A percentile compares a stretch with the other conserved stretches of the same genome.
phyloP scores from a whole-genome alignment of 2,797 vertebrate species.

The Merluccius polli region DNA sequence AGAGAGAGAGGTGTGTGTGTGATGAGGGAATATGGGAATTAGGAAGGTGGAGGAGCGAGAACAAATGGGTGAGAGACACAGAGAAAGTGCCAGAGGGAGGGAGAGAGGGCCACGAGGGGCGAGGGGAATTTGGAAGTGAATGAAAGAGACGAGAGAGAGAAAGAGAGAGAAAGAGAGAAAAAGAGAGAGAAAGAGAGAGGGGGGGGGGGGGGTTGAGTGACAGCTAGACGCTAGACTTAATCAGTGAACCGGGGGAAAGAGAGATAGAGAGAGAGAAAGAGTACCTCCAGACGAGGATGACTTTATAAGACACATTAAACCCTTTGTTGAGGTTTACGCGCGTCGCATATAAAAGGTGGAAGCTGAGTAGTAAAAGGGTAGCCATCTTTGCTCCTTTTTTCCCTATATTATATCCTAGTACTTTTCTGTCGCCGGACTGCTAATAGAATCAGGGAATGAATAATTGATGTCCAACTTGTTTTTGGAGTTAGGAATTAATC shows the following conservation, averaged over 20 bases:
- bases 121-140: slow-evolving; percentile 49
- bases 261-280: not conserved
- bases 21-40: slow-evolving; percentile 29
- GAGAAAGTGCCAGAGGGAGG: slow-evolving; percentile 23
- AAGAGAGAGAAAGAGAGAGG: slow-evolving; percentile 33
- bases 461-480: too few relatives aligned
- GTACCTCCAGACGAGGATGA: too few relatives aligned
- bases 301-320: too few relatives aligned
- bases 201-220: slow-evolving; percentile 31
- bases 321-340: too few relatives aligned
- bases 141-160: slow-evolving; percentile 53
- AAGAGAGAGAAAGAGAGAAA: slow-evolving; percentile 23
- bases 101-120: slow-evolving; percentile 33
- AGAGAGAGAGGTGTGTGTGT: slow-evolving; percentile 23
- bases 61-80: slow-evolving; percentile 47
- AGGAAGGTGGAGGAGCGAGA: slow-evolving; percentile 53
- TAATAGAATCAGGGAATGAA: too few relatives aligned
- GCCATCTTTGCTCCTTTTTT: too few relatives aligned
- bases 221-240: slow-evolving; percentile 6
- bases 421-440: too few relatives aligned
- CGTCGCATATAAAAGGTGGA: too few relatives aligned
- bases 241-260: not conserved
- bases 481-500: too few relatives aligned
- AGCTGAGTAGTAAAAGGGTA: too few relatives aligned
- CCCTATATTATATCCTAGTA: too few relatives aligned